Evolutionary conservation across 2,888 invertebrate genomes (phyloP), one percentile per base, ranked within the genome.

Genomic region (Polydrusus tereticollis): DNA sequence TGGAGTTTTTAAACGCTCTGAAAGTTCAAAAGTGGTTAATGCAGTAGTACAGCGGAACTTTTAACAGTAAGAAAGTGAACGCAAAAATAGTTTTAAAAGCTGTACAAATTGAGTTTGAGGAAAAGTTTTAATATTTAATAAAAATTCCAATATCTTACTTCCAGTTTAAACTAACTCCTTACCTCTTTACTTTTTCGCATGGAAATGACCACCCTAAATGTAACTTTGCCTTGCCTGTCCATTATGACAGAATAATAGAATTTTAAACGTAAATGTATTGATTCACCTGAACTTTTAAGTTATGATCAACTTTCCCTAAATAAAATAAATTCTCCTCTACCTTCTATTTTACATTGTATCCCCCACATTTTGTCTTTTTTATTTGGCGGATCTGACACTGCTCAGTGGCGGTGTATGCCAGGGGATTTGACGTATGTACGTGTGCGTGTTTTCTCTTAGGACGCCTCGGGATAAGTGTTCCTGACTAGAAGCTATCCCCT

Each of bases 21-120:
- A 45, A 66, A 66, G 66, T 66, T 66, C 45, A 26, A 66, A 66
- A 66, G n/a, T 58, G 66, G 43, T 66, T 57, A 58, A 57, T 47
- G 45, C 43, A 66, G 58, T n/a, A 20, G 12, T 45, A 33, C 47
- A 47, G 18, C 18, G 58, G 45, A 66, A 66, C 16, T 66, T 66
- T 57, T 5, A 21, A 21, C 41, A 16, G n/a, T 18, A 14, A 16
- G 18, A 43, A 59, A 41, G 16, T 26, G 43, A 59, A 38, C 21
- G 59, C 18, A 8, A 18, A 55, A 29, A 16, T 18, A 33, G 4
- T 41, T 5, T 41, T 4, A 59, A 43, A 26, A 41, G 16, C 23
- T 41, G n/a, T 23, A 14, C 5, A 59, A 59, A 59, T 20, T 59
- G 41, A 38, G 38, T 59, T 38, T 43, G n/a, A n/a, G n/a, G n/a